Evolutionary conservation across 2,888 invertebrate genomes (phyloP), one percentile per base, ranked within the genome.

Genomic region (Electrophaes corylata): DNA sequence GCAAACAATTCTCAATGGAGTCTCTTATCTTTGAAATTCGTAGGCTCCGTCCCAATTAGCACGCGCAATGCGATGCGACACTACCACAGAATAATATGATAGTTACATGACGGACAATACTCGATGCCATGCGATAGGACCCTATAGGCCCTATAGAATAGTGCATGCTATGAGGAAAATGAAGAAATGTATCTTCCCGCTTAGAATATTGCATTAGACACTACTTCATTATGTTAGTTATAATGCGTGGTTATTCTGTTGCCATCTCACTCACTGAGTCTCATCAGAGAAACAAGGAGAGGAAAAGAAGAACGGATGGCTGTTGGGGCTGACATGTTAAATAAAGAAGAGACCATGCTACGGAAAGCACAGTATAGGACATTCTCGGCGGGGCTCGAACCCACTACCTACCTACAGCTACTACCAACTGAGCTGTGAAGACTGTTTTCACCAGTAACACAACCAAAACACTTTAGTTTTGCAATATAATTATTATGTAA

Each of bases 11-110:
- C 57, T 53, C 44, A 56, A 64, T 59, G 59, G 46, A 29, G 26
- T 41, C 50, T 41, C 50, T 47, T 66, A 72, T 73, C 53, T 67
- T 58, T 64, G 70, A 69, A 65, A 75, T 70, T 67, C 62, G 62
- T 69, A 66, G 66, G 62, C 59, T 61, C 52, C 66, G 65, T 73
- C 69, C 81, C 78, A 84, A 84, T 84, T 84, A 83, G 82, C 76
- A 79, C 72, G 67, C 62, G 67, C 72, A 75, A 75, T 78, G 74
- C 73, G 73, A 76, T 71, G 74, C 67, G 41, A 49, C 47, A 31
- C 20, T 33, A 4, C 33, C 39, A 47, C 46, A 43, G 37, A 47
- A 58, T 39, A 48, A 23, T 35, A 18, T 41, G n/a, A 33, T 29
- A 41, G 46, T 72, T 66, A 62, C 69, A 71, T 79, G 79, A 78